These are phyloP conservation scores for Vesta saturnalis DNA, from an alignment of 2,888 invertebrate genomes.

Conservation along the genomic window DNA sequence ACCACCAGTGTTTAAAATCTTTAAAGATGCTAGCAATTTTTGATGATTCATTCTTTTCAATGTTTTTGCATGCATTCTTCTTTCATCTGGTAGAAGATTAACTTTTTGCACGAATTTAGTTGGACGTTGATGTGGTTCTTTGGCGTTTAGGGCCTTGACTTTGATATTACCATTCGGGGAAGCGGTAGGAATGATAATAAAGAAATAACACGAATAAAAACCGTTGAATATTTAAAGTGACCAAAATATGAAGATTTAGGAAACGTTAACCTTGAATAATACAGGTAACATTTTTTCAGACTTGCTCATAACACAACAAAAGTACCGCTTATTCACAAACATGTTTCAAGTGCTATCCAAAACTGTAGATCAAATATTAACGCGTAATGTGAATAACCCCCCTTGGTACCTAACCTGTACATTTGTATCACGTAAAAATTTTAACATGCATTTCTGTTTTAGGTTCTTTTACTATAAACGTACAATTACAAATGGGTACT, in stretches of 20 bases:
- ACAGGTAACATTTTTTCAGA: not conserved
- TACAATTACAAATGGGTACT: constrained; percentile 32
- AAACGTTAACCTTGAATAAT: not conserved
- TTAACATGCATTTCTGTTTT: constrained; percentile 16
- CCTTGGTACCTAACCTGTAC: constrained; percentile 4
- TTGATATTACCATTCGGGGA: no score
- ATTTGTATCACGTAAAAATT: constrained; percentile 25
- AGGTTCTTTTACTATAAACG: constrained; percentile 21
- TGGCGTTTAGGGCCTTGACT: no score
- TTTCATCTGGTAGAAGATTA: not conserved
- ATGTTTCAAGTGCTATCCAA: constrained; percentile 12
- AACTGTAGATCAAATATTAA: constrained; percentile 16
- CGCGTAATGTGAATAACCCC: constrained; percentile 23
- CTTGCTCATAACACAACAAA: not conserved
- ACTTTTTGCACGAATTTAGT: no score
- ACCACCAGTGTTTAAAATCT: not conserved
- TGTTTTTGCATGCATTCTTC: not conserved
- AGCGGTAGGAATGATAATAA: no score
- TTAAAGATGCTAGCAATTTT: not conserved
- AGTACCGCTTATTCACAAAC: constrained; percentile 3
- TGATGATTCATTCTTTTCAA: not conserved
- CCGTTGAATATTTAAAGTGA: no score
- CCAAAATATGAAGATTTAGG: no score
- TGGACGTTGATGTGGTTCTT: no score
- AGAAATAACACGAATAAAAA: no score